Evolutionary conservation across 2,888 invertebrate species (phyloP).

Genomic region (Ophion obscuratus): DNA sequence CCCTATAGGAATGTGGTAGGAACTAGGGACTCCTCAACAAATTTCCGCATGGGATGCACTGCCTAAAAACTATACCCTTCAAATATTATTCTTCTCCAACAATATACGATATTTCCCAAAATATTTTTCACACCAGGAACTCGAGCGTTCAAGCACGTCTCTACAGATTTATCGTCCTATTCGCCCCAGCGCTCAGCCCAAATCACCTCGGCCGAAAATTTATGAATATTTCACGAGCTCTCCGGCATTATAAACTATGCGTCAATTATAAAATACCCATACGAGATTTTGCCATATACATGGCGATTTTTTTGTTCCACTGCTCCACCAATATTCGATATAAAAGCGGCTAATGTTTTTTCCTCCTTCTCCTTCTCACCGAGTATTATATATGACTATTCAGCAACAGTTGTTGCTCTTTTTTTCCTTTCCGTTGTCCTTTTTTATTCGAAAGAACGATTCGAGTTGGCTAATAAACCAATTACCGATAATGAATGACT

Average conservation of each 20-base stretch:
- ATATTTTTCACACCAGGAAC: background rate
- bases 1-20: no score
- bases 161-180: background rate
- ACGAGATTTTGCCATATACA: background rate
- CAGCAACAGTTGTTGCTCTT: conserved; percentile 1
- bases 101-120: background rate
- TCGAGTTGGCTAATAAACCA: conserved; percentile 63
- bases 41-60: no score
- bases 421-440: conserved; percentile 3
- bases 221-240: conserved; percentile 9
- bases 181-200: background rate
- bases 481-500: conserved; percentile 66
- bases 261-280: background rate
- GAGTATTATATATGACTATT: conserved; percentile 1
- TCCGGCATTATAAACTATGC: background rate
- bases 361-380: background rate
- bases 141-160: background rate
- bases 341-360: conserved; percentile 12
- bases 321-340: conserved; percentile 15
- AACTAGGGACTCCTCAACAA: no score
- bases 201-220: background rate
- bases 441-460: conserved; percentile 53
- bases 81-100: background rate
- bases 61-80: no score
- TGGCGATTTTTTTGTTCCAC: background rate